These are phyloP conservation scores for Amiota mariae DNA, from an alignment of 2,888 invertebrate species.

Conservation along the genomic window DNA sequence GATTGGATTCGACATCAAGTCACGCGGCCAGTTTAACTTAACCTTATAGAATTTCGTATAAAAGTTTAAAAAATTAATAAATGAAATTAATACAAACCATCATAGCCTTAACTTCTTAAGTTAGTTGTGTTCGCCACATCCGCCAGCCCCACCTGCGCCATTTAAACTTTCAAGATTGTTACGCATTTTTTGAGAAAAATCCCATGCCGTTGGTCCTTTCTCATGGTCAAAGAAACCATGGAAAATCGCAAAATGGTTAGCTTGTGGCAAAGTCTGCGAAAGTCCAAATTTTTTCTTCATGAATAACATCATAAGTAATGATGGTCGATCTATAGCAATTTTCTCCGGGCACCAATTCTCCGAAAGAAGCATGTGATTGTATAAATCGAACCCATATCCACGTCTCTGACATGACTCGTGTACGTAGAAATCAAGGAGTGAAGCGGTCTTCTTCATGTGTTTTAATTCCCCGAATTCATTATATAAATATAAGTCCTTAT, in stretches of 20 bases:
- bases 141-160: neutral
- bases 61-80: too few relatives aligned
- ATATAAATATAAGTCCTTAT: slow-evolving; percentile 88
- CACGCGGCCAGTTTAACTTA: too few relatives aligned
- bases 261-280: slow-evolving; percentile 80
- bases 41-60: too few relatives aligned
- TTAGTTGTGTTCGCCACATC: too few relatives aligned
- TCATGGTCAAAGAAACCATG: slow-evolving; percentile 82
- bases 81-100: too few relatives aligned
- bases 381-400: slow-evolving; percentile 87
- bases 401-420: slow-evolving; percentile 85
- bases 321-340: slow-evolving; percentile 93
- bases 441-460: slow-evolving; percentile 84
- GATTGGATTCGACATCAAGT: too few relatives aligned
- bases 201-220: neutral
- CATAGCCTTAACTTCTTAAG: too few relatives aligned
- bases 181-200: neutral
- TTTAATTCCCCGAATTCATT: slow-evolving; percentile 80
- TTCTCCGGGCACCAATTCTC: slow-evolving; percentile 79
- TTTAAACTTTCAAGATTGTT: neutral
- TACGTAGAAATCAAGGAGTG: slow-evolving; percentile 94
- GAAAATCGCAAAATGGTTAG: slow-evolving; percentile 88
- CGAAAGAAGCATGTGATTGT: slow-evolving; percentile 87
- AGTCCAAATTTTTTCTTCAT: slow-evolving; percentile 84
- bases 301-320: slow-evolving; percentile 83